Evolutionary conservation across 2,797 vertebrate genomes (phyloP).

Genomic region (Lithobates sylvaticus): DNA sequence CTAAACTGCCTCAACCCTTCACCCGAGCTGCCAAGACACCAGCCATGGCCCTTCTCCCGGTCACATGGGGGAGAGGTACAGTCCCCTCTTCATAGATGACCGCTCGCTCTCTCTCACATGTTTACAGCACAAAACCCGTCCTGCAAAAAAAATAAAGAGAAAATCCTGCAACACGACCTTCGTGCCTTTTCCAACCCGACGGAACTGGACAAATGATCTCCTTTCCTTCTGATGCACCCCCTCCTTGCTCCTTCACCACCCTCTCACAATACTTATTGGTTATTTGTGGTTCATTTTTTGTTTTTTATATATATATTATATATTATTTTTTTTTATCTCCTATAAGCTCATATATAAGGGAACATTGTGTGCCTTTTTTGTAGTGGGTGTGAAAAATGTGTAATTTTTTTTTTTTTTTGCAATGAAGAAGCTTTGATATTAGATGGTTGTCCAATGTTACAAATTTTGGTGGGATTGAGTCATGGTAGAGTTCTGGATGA

Average conservation of each 20-base stretch:
- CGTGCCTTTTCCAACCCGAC: conserved; percentile 44
- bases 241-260: conserved; percentile 19
- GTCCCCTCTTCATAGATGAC: neutral
- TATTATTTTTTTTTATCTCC: neutral
- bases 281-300: neutral
- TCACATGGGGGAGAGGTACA: neutral
- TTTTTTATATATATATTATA: neutral
- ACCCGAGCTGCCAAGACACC: conserved; percentile 34
- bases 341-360: neutral
- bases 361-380: neutral
- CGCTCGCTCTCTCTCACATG: conserved; percentile 6
- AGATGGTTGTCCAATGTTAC: too few species aligned
- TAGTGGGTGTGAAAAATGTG: neutral
- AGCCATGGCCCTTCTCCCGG: conserved; percentile 12
- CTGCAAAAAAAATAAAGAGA: conserved; percentile 36
- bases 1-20: conserved; percentile 2
- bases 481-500: too few species aligned
- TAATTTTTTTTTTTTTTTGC: neutral
- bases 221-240: neutral
- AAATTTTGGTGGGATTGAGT: too few species aligned
- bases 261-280: neutral
- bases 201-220: conserved; percentile 1
- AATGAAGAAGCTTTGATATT: too few species aligned
- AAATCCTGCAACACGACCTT: conserved; percentile 28
- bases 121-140: conserved; percentile 46